Conservation (phyloP, 35 echinoderm and acorn worm species). For the Heliocidaris tuberculata region DNA sequence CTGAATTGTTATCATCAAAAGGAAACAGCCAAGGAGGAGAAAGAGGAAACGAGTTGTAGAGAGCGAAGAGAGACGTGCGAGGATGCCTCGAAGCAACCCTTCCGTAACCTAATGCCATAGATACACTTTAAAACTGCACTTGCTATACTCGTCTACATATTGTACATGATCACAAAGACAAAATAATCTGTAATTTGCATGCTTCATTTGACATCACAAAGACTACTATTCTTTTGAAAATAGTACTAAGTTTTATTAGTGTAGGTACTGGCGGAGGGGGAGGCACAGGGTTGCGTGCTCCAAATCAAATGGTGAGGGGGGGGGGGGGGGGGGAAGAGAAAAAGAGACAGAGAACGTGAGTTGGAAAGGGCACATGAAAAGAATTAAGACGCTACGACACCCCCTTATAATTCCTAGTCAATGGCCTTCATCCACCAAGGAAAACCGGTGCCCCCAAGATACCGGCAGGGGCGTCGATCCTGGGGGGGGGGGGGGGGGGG, state of each 20-base stretch:
- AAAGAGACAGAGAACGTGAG: not conserved
- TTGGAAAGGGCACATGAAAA: not conserved
- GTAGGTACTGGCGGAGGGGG: too few species aligned
- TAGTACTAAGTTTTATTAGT: not conserved
- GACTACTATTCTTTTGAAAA: not conserved
- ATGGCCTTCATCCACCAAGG: too few species aligned
- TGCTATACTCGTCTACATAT: not conserved
- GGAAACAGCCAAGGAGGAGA: not conserved
- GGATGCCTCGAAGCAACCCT: not conserved
- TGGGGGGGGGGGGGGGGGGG: too few species aligned
- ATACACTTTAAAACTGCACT: not conserved
- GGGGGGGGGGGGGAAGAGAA: not conserved
- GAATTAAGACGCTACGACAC: too few species aligned
- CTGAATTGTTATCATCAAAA: not conserved
- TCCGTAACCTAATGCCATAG: not conserved
- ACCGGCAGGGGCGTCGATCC: too few species aligned
- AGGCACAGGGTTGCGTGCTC: too few species aligned
- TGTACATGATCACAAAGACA: not conserved
- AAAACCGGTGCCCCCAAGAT: too few species aligned
- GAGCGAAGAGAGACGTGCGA: not conserved
- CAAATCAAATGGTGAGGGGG: too few species aligned
- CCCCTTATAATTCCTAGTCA: too few species aligned
- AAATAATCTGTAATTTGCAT: not conserved
- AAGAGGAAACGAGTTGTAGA: not conserved
- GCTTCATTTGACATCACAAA: not conserved